Percentiles rank a stretch among this genome's conserved stretches.
Conservation (phyloP, 2,113 vertebrate genomes). For the Plectropomus leopardus region DNA sequence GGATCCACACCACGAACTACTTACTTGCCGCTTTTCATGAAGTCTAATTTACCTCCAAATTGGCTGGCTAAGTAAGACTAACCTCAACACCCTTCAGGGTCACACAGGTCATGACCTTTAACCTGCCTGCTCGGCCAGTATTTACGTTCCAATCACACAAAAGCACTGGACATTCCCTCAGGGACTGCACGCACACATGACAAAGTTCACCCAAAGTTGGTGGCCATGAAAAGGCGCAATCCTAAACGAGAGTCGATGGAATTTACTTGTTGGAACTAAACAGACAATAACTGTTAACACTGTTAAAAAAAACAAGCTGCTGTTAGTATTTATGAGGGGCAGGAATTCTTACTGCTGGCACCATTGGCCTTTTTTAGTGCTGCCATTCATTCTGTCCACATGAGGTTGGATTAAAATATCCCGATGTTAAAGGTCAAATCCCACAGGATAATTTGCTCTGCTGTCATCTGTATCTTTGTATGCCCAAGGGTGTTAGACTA, state of each 20-base stretch:
- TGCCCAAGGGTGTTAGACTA: slow-evolving; percentile 22
- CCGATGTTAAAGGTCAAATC: slow-evolving; percentile 57
- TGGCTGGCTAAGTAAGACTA: slow-evolving; percentile 8
- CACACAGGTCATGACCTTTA: slow-evolving; percentile 51
- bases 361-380: slow-evolving; percentile 32
- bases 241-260: slow-evolving; percentile 43
- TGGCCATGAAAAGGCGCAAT: slow-evolving; percentile 8
- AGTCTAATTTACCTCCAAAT: background rate
- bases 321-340: slow-evolving; percentile 48
- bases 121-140: slow-evolving; percentile 32
- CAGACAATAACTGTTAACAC: slow-evolving; percentile 34
- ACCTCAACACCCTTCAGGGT: slow-evolving; percentile 26
- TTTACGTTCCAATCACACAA: slow-evolving; percentile 63
- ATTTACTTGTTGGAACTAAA: slow-evolving; percentile 52
- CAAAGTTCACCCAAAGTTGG: slow-evolving; percentile 59
- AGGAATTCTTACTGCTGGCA: slow-evolving; percentile 43
- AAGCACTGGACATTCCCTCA: slow-evolving; percentile 13
- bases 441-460: slow-evolving; percentile 36
- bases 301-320: background rate
- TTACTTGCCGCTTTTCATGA: background rate
- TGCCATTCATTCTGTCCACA: slow-evolving; percentile 33
- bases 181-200: slow-evolving; percentile 7
- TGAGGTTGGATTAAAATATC: slow-evolving; percentile 46
- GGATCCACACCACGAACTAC: background rate
- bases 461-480: slow-evolving; percentile 6